These are phyloP conservation scores for Lithosia quadra DNA, from an alignment of 2,888 invertebrate genomes.

Conservation along the genomic window DNA sequence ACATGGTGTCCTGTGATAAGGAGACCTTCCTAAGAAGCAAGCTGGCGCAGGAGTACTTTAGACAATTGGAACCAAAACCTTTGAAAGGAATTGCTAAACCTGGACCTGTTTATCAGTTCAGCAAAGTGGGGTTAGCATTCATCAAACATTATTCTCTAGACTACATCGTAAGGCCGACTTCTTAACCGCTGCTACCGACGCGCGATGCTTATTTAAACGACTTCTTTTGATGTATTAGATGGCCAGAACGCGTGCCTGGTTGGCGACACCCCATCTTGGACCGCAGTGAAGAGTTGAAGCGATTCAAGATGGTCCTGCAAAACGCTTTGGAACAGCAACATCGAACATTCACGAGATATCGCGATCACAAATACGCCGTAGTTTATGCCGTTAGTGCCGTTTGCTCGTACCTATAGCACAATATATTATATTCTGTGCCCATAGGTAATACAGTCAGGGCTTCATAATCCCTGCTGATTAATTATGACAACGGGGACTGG, in stretches of 20 bases:
- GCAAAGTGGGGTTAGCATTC: constrained; percentile 56
- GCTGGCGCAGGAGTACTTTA: constrained; percentile 87
- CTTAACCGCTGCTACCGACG: background rate
- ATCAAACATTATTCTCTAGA: background rate
- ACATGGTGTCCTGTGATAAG: constrained; percentile 88
- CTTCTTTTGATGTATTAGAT: constrained; percentile 42
- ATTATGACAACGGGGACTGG: too few relatives aligned
- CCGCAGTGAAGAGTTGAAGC: constrained; percentile 75
- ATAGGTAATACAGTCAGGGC: too few relatives aligned
- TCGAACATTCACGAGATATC: constrained; percentile 62
- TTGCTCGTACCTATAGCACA: too few relatives aligned
- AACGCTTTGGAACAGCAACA: constrained; percentile 61
- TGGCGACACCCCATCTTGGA: constrained; percentile 82
- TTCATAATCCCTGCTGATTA: too few relatives aligned
- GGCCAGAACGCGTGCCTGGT: constrained; percentile 50
- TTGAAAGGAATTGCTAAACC: constrained; percentile 88
- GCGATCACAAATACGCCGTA: constrained; percentile 65
- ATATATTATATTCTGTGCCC: too few relatives aligned
- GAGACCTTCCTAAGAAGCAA: constrained; percentile 89
- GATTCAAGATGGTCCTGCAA: constrained; percentile 55
- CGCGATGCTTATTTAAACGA: background rate
- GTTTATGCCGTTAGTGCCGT: constrained; percentile 65
- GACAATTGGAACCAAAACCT: constrained; percentile 83
- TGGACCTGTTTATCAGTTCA: constrained; percentile 89
- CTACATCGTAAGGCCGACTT: too few relatives aligned